Evolutionary conservation across 2,888 invertebrate species (phyloP).

Genomic region (Ormyrus nitidulus): DNA sequence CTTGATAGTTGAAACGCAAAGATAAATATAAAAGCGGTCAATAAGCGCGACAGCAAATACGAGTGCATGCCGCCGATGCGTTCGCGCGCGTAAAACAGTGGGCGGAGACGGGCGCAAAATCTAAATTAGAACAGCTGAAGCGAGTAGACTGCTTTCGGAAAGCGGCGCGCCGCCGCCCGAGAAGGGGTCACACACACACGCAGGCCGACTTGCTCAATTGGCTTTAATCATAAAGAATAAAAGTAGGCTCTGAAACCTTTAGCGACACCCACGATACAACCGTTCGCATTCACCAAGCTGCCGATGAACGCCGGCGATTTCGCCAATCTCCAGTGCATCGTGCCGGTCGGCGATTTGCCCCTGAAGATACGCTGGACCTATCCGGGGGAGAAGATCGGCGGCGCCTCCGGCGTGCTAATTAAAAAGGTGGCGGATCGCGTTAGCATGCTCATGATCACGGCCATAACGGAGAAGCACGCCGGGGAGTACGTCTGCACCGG

Average conservation of each 20-base stretch:
- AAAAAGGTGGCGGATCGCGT: constrained; percentile 78
- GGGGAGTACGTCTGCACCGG: constrained; percentile 77
- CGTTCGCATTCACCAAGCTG: constrained; percentile 73
- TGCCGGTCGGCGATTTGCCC: constrained; percentile 84
- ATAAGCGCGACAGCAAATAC: constrained; percentile 26
- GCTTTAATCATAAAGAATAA: too few relatives aligned
- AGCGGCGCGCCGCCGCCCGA: too few relatives aligned
- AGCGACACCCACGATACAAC: constrained; percentile 69
- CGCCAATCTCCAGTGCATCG: constrained; percentile 78
- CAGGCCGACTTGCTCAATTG: not conserved
- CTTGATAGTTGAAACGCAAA: not conserved
- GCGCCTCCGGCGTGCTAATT: constrained; percentile 72
- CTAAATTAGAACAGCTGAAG: too few relatives aligned
- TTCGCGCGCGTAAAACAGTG: not conserved
- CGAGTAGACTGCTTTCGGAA: too few relatives aligned
- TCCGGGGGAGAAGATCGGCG: constrained; percentile 73
- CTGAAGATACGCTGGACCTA: constrained; percentile 85
- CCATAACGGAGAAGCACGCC: constrained; percentile 78
- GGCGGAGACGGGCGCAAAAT: too few relatives aligned
- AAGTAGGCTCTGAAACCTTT: not conserved
- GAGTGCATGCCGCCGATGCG: not conserved
- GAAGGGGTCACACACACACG: too few relatives aligned
- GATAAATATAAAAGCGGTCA: constrained; percentile 40
- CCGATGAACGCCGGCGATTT: constrained; percentile 80
- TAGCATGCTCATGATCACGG: constrained; percentile 82